Percentiles rank a stretch among this genome's conserved stretches.
Evolutionary conservation across 2,113 vertebrate species (phyloP).

Genomic region (Oxyura jamaicensis): DNA sequence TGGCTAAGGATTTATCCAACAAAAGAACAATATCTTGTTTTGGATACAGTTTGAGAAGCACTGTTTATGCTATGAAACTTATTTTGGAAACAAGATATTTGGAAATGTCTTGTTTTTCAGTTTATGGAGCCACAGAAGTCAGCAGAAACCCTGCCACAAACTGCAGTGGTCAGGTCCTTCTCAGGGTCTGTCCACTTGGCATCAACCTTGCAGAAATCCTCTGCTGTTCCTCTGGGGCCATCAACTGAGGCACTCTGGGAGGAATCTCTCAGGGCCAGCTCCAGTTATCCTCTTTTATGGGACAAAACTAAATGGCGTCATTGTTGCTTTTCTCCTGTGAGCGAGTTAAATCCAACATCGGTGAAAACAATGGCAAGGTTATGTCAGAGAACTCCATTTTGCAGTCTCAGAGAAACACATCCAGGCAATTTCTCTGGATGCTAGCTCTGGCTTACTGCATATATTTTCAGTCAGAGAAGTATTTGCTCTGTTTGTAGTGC

Average conservation of each 20-base stretch:
- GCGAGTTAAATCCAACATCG: neutral
- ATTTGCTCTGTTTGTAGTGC: neutral
- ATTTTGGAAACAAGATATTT: too few species aligned
- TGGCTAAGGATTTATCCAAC: neutral
- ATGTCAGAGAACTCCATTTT: neutral
- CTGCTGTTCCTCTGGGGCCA: neutral
- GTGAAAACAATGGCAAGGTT: neutral
- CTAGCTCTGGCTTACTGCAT: neutral
- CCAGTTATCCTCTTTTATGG: neutral
- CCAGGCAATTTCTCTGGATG: neutral
- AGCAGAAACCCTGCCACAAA: neutral
- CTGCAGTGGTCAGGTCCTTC: neutral
- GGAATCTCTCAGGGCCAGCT: neutral
- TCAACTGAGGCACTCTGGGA: accelerated
- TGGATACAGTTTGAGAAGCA: neutral
- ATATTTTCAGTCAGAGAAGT: neutral
- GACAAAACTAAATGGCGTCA: neutral
- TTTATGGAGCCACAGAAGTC: neutral
- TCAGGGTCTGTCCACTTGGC: neutral
- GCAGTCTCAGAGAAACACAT: neutral
- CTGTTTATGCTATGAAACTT: too few species aligned
- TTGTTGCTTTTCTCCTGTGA: neutral
- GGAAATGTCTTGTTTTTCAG: neutral
- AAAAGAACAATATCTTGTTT: neutral
- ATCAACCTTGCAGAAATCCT: neutral